phyloP scores from a whole-genome alignment of 2,888 invertebrate genomes.

The Dusona sp. region DNA sequence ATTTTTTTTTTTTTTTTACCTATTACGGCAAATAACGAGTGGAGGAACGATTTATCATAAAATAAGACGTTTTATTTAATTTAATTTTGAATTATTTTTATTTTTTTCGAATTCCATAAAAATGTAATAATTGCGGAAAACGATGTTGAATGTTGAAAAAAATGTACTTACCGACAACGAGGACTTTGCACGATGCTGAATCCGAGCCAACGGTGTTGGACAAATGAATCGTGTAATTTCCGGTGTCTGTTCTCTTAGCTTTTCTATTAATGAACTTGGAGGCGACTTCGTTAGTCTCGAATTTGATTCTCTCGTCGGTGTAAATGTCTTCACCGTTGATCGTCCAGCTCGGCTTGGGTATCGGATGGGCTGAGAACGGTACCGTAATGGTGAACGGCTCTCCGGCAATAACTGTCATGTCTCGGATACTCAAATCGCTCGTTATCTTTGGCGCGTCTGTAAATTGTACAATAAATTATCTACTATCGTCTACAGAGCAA shows the following conservation, averaged over 20 bases:
- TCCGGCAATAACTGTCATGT: conserved; percentile 97
- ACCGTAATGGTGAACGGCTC: conserved; percentile 98
- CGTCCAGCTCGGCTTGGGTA: conserved; percentile 95
- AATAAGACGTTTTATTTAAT: too few species aligned
- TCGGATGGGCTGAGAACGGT: conserved; percentile 95
- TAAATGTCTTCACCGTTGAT: conserved; percentile 94
- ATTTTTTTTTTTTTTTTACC: too few species aligned
- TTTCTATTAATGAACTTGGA: conserved; percentile 94
- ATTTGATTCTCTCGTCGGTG: conserved; percentile 93
- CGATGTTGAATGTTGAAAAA: neutral
- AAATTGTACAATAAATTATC: conserved; percentile 49
- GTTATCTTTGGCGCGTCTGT: conserved; percentile 94
- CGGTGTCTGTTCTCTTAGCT: conserved; percentile 96
- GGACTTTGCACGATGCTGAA: conserved; percentile 94
- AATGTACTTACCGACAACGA: conserved; percentile 86
- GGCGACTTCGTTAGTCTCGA: conserved; percentile 92
- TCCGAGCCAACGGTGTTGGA: conserved; percentile 96
- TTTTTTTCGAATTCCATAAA: too few species aligned
- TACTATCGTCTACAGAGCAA: neutral
- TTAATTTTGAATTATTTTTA: too few species aligned
- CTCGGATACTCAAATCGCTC: conserved; percentile 95
- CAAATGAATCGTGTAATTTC: conserved; percentile 96
- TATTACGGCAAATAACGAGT: too few species aligned
- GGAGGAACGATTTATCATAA: too few species aligned
- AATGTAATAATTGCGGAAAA: neutral